Conservation (phyloP, 2,888 invertebrate genomes). For the Drosophila ezoana region DNA sequence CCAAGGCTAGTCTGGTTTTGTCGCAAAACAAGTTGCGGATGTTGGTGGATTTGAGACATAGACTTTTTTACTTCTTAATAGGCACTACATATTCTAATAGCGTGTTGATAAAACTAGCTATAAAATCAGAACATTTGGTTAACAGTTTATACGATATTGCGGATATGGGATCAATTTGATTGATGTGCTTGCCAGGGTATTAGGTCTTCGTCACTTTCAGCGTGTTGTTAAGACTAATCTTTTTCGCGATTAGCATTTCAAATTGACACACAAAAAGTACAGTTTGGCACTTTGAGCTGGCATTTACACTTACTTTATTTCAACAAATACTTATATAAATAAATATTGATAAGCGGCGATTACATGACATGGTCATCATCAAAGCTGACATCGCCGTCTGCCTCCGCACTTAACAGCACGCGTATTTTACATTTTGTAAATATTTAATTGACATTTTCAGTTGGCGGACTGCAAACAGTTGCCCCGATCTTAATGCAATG, state of each 20-base stretch:
- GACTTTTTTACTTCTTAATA: too few relatives aligned
- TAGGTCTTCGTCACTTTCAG: not conserved
- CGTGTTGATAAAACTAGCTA: not conserved
- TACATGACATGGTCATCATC: conserved; percentile 2
- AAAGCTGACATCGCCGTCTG: not conserved
- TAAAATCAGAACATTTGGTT: too few relatives aligned
- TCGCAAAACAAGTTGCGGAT: not conserved
- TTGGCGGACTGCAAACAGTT: conserved; percentile 6
- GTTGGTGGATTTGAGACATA: not conserved
- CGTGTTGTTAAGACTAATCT: conserved; percentile 3
- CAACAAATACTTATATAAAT: conserved; percentile 11
- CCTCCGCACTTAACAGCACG: not conserved
- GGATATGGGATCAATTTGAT: not conserved
- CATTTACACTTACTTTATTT: conserved; percentile 11
- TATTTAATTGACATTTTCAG: conserved; percentile 15
- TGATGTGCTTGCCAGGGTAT: not conserved
- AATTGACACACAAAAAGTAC: conserved; percentile 50
- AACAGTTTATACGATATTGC: too few relatives aligned
- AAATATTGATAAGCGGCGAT: conserved; percentile 17
- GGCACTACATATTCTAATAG: not conserved
- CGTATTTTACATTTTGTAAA: conserved; percentile 13
- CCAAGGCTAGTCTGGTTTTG: not conserved
- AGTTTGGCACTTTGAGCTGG: conserved; percentile 40
- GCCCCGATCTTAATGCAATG: conserved; percentile 6
- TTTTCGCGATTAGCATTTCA: conserved; percentile 23